Base-by-base conservation (phyloP, 2,113 vertebrate genomes). In the Hippocampus zosterae region DNA sequence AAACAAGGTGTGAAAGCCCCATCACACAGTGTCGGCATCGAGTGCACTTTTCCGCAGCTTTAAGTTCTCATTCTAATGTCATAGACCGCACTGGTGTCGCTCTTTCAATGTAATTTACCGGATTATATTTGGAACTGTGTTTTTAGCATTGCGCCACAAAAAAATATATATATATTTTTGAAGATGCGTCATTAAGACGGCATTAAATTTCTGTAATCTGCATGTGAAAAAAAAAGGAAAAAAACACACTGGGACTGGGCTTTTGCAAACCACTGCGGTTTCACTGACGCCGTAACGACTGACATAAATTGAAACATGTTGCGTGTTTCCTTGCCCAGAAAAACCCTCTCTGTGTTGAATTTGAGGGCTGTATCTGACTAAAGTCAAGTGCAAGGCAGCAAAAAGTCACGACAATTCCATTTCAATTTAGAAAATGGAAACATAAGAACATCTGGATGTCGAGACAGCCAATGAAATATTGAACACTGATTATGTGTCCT, bases 331-430 rank as follows among this genome's bases (percentile, higher is more conserved):
- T 67, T 52, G 44, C 41, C 41, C 65, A 52, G 27, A 52, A 52
- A 66, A 66, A 3, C 2, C 42, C 44, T 53, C 60, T 52, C 37
- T 11, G n/a, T 57, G 23, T 62, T 8, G 29, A 66, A 63, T 73
- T 48, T 25, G 6, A 42, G 11, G 25, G 21, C 41, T 15, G 7
- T 0, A 1, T 53, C 46, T 70, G 33, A 77, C 76, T 8, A 79
- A 59, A 74, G 27, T 59, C 74, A 64, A 21, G 73, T 68, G 41
- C 69, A 66, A 67, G 63, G 46, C 59, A 23, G 44, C 66, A 79
- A 67, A 79, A 71, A 60, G 33, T 37, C 33, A 37, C 33, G 10
- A 46, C 67, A 63, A 67, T 46, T 8, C 0, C 68, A 52, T 74
- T 82, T 68, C 33, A 59, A 1, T 73, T 65, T 56, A 8, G 2